Percentiles rank a stretch among this genome's conserved stretches.
Evolutionary conservation across 2,797 vertebrate species (phyloP).

Genomic region (Semotilus atromaculatus): DNA sequence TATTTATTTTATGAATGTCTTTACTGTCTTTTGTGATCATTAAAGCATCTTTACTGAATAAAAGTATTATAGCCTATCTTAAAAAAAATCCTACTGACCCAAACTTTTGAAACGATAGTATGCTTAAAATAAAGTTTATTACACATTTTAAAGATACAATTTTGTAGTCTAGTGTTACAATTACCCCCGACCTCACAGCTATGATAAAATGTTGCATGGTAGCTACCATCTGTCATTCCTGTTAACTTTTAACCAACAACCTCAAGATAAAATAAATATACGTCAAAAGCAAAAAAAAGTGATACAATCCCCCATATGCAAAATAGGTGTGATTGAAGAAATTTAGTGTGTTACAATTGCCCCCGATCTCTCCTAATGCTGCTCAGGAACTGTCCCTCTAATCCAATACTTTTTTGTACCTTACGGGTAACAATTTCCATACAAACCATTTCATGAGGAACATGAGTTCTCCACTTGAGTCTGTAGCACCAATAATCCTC

Average conservation of each 20-base stretch:
- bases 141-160: neutral
- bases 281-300: neutral
- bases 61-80: no score
- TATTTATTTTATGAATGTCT: neutral
- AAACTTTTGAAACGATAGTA: neutral
- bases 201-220: neutral
- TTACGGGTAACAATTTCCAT: conserved; percentile 24
- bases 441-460: conserved; percentile 99
- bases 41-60: neutral
- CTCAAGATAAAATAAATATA: neutral
- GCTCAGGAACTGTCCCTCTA: conserved; percentile 37
- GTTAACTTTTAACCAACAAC: neutral
- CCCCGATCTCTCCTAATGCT: conserved; percentile 28
- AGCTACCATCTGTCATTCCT: neutral
- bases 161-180: neutral
- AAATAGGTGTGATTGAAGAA: neutral
- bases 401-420: conserved; percentile 36
- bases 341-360: conserved; percentile 23
- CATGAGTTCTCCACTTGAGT: conserved; percentile 98
- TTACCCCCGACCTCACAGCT: neutral
- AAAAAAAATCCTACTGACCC: neutral
- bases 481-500: conserved; percentile 95
- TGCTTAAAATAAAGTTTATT: neutral
- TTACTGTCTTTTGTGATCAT: neutral
- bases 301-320: neutral